Evolutionary conservation across 2,113 vertebrate species (phyloP), one percentile per base, ranked within the genome.

Genomic region (Gymnocephalus cernua): DNA sequence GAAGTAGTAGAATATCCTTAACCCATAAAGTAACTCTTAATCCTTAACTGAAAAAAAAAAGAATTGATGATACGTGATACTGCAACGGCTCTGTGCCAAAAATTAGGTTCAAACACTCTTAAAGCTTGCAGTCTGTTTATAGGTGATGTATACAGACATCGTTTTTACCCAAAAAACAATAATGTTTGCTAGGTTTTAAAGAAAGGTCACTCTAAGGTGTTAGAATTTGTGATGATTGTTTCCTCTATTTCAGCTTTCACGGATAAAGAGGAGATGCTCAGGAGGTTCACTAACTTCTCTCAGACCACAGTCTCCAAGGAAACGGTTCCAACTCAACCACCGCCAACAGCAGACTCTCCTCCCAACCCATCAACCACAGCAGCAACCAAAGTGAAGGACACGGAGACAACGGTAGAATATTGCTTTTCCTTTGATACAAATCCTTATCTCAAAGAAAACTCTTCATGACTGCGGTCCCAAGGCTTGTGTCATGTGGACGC

Each of bases 301-400:
- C 23, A 32, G 1, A 74, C 79, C n/a, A 64, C 65, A 23, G 6
- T 56, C 47, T 82, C 51, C 25, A 57, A 50, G 47, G 76, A 80
- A 35, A 41, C 8, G 32, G 38, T 45, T 75, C 56, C 83, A 58
- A 11, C 19, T 58, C 78, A 59, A 15, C 72, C 78, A 19, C 61
- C 62, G 65, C 63, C 91, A 25, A 82, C 89, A 25, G 23, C 69
- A 61, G 25, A 9, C 25, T 54, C 83, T 45, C 38, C 75, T 21
- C 19, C 56, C 62, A 57, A 41, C 69, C 80, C 84, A 25, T 6
- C 68, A 50, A 87, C 91, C 77, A 87, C 83, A 45, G 61, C 38
- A 69, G 74, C 85, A 57, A 88, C 66, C 63, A 75, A 74, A 65
- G 58, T 25, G 56, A 61, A 63, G 41, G 84, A 81, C 51, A 35